A percentile compares a stretch with the other conserved stretches of the same genome.
Evolutionary conservation across 2,888 invertebrate species (phyloP).

Genomic region (Hybos culiciformis): DNA sequence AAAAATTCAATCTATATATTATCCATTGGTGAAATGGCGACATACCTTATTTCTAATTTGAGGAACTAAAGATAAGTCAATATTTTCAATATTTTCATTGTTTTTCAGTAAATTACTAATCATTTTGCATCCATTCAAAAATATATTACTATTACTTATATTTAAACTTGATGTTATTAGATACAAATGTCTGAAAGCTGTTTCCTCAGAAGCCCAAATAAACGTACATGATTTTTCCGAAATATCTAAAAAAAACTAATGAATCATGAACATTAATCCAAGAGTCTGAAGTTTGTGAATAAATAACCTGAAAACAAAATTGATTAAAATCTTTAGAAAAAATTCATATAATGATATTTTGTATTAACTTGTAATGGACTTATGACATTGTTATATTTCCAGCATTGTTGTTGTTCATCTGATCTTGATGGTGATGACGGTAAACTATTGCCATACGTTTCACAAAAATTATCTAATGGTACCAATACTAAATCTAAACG

Average conservation of each 20-base stretch:
- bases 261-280: conserved; percentile 94
- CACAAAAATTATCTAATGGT: conserved; percentile 61
- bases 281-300: conserved; percentile 46
- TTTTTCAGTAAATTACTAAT: conserved; percentile 23
- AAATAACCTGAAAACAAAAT: conserved; percentile 26
- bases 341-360: not conserved
- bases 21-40: not conserved
- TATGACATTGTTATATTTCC: conserved; percentile 31
- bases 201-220: conserved; percentile 88
- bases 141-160: conserved; percentile 22
- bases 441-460: conserved; percentile 37
- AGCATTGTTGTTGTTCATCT: conserved; percentile 34
- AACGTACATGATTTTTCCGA: conserved; percentile 43
- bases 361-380: conserved; percentile 28
- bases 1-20: not conserved
- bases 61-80: conserved; percentile 37
- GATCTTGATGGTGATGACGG: conserved; percentile 33
- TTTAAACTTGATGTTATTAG: conserved; percentile 51
- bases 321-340: not conserved
- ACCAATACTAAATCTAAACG: conserved; percentile 70
- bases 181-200: conserved; percentile 80
- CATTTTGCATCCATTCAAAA: conserved; percentile 39
- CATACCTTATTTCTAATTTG: conserved; percentile 48
- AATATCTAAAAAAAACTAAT: conserved; percentile 59
- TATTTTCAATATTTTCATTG: conserved; percentile 18